Evolutionary conservation across 2,797 vertebrate genomes (phyloP), one percentile per base, ranked within the genome.

Genomic region (Peromyscus aztecus): DNA sequence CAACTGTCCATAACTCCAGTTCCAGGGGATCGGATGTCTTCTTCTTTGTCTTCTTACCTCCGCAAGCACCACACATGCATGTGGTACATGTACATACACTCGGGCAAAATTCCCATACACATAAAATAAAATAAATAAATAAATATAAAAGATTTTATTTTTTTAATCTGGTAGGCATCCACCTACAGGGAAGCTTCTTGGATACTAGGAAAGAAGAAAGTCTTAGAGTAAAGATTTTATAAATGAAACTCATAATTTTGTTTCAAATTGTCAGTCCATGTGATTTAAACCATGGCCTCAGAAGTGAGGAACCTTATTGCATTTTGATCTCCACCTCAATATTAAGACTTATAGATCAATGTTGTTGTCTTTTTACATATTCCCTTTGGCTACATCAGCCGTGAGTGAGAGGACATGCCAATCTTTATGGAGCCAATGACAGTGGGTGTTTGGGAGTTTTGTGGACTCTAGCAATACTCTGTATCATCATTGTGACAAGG

Each of bases 301-400:
- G 67, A 7, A 52, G 4, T 67, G 52, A 95, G n/a, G 13, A 7
- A 76, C 90, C 63, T 77, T 83, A 46, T 10, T 81, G 21, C 11
- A 73, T 88, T 94, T 88, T 94, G 61, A 95, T 89, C 76, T 78
- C 94, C 29, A 78, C n/a, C 52, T 93, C 49, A 61, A 7, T 83
- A 59, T 85, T 83, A 82, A 95, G 61, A 91, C 31, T 14, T 61
- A 90, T 21, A 91, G 63, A 71, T 76, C 37, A 89, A 71, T 31
- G 80, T 7, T 37, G 23, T 80, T 94, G 21, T 76, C 19, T 96
- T 93, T 91, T 52, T 92, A 88, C 92, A 27, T 76, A 34, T 55
- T 73, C n/a, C 37, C 29, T 87, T 65, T 59, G 24, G 34, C 9
- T 69, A 43, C 1, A 37, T 46, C 63, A 85, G 34, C 49, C 4